Evolutionary conservation across 2,797 vertebrate genomes (phyloP).

Genomic region (Schizopygopsis pylzovi): DNA sequence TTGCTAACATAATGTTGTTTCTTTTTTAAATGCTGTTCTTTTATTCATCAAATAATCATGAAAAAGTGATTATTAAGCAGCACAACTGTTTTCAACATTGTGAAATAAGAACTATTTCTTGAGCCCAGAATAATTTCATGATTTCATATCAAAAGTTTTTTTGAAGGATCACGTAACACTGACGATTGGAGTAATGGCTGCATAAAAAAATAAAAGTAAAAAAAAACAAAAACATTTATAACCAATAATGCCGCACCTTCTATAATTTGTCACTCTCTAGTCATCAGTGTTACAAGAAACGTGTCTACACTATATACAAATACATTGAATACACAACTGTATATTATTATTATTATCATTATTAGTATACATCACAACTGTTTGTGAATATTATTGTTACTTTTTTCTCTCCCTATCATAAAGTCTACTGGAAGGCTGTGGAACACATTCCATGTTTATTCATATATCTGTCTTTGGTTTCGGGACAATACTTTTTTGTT

Average conservation of each 20-base stretch:
- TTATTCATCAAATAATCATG: slow-evolving; percentile 24
- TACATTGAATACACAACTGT: not conserved
- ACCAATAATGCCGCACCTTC: not conserved
- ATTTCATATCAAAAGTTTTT: not conserved
- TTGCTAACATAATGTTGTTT: not conserved
- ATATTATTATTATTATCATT: not conserved
- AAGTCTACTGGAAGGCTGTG: too few species aligned
- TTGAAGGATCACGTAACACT: not conserved
- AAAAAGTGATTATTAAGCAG: not conserved
- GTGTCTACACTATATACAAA: not conserved
- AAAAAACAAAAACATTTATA: not conserved
- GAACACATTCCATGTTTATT: too few species aligned
- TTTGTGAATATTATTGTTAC: not conserved
- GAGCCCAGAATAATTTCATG: not conserved
- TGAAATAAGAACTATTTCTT: not conserved
- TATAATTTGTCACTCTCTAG: not conserved
- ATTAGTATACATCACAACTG: not conserved
- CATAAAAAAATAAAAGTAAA: too few species aligned
- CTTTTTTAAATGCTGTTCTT: not conserved
- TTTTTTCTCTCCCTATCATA: not conserved
- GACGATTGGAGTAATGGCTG: too few species aligned
- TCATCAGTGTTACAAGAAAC: not conserved
- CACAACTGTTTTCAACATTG: not conserved
- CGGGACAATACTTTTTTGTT: too few species aligned
- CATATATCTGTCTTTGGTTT: too few species aligned